Conservation (phyloP, 2,113 vertebrate genomes). For the Zapus hudsonius region DNA sequence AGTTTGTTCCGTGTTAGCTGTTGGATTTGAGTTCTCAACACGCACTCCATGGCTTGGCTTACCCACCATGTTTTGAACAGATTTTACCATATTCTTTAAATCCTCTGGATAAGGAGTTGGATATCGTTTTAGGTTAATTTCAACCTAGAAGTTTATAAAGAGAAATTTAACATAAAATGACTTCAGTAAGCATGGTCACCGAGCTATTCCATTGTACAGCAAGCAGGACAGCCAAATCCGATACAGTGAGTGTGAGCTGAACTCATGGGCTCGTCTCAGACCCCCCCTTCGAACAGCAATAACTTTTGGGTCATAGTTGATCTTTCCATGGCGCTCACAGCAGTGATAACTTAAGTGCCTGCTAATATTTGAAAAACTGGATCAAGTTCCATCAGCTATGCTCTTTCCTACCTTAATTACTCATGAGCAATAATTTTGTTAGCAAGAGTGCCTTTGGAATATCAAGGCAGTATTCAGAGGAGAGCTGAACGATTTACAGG, state of each 20-base stretch:
- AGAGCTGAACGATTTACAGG: conserved; percentile 53
- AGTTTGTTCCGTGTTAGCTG: conserved; percentile 91
- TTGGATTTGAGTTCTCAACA: conserved; percentile 91
- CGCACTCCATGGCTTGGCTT: conserved; percentile 94
- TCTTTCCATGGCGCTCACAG: conserved; percentile 6
- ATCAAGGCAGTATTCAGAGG: not conserved
- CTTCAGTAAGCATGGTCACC: conserved; percentile 67
- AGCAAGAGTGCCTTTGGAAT: conserved; percentile 36
- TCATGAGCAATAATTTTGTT: conserved; percentile 45
- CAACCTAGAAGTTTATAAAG: conserved; percentile 90
- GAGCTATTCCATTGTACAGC: conserved; percentile 44
- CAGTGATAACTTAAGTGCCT: not conserved
- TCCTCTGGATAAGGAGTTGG: conserved; percentile 99
- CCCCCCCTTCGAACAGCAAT: not conserved
- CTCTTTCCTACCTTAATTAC: conserved; percentile 40
- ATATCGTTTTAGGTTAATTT: conserved; percentile 99
- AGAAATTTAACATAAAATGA: conserved; percentile 74
- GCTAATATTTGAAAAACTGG: conserved; percentile 18
- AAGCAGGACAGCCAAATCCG: conserved; percentile 73
- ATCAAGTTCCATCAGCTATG: not conserved
- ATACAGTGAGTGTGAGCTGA: conserved; percentile 76
- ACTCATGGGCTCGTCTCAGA: not conserved
- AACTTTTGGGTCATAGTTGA: not conserved
- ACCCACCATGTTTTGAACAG: conserved; percentile 97
- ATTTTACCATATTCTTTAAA: conserved; percentile 99